These are phyloP conservation scores for Phyllotreta cruciferae DNA, from an alignment of 2,888 invertebrate genomes.

Conservation along the genomic window DNA sequence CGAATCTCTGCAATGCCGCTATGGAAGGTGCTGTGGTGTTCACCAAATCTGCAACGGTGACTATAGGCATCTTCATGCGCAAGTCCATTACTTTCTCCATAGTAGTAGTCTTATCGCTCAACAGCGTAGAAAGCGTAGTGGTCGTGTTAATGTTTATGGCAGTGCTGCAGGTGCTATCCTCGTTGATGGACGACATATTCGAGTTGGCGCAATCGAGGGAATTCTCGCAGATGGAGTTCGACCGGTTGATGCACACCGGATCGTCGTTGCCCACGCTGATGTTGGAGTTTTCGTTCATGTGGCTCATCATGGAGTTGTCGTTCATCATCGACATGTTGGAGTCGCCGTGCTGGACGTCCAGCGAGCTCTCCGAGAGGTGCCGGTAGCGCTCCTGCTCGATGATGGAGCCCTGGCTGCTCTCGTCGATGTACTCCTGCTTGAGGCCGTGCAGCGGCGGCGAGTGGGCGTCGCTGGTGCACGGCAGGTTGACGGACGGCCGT, in stretches of 20 bases:
- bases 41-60: slow-evolving; percentile 60
- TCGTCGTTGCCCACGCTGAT: slow-evolving; percentile 54
- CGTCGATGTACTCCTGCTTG: slow-evolving; percentile 75
- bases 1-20: slow-evolving; percentile 62
- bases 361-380: slow-evolving; percentile 58
- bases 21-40: slow-evolving; percentile 66
- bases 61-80: slow-evolving; percentile 70
- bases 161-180: slow-evolving; percentile 49
- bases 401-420: slow-evolving; percentile 73
- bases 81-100: slow-evolving; percentile 71
- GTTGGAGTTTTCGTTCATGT: slow-evolving; percentile 55
- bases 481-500: slow-evolving; percentile 64
- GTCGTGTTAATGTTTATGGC: slow-evolving; percentile 35
- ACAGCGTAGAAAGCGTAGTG: slow-evolving; percentile 11
- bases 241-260: slow-evolving; percentile 43
- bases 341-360: slow-evolving; percentile 59
- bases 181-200: slow-evolving; percentile 47
- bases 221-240: slow-evolving; percentile 53
- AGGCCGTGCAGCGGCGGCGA: slow-evolving; percentile 64
- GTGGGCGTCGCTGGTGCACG: slow-evolving; percentile 66
- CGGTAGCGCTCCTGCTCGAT: slow-evolving; percentile 56
- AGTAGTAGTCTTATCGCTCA: slow-evolving; percentile 18
- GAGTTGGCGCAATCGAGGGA: slow-evolving; percentile 52
- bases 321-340: slow-evolving; percentile 60
- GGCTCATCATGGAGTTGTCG: slow-evolving; percentile 53